Evolutionary conservation across 1,140 invertebrate genomes (phyloP).

Genomic region (Drosophila guanche): DNA sequence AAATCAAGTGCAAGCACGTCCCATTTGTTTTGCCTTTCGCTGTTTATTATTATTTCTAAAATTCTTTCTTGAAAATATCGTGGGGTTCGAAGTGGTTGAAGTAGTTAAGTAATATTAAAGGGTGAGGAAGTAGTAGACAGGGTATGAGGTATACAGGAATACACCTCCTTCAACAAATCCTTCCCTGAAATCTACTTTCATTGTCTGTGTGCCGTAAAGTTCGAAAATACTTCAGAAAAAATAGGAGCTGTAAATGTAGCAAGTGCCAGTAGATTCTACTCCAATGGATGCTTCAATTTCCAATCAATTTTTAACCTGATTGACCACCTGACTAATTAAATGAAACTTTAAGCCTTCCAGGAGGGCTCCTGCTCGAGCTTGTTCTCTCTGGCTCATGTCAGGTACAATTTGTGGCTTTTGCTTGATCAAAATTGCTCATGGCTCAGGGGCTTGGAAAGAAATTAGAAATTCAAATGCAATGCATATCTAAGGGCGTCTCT

Average conservation of each 20-base stretch:
- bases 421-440: slow-evolving; percentile 14
- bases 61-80: too few relatives aligned
- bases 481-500: slow-evolving; percentile 46
- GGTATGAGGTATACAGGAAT: neutral
- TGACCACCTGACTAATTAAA: neutral
- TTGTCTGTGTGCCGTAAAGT: too few relatives aligned
- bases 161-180: too few relatives aligned
- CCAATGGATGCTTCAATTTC: too few relatives aligned
- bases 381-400: too few relatives aligned
- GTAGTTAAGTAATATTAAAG: neutral
- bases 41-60: slow-evolving; percentile 18
- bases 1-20: slow-evolving; percentile 61
- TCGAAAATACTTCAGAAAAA: too few relatives aligned
- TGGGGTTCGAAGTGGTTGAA: too few relatives aligned
- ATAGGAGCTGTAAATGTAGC: too few relatives aligned
- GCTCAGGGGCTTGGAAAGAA: slow-evolving; percentile 32
- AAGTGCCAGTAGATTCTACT: too few relatives aligned
- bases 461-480: slow-evolving; percentile 61
- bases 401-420: slow-evolving; percentile 14
- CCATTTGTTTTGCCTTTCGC: slow-evolving; percentile 13
- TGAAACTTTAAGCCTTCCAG: neutral
- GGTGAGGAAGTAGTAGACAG: slow-evolving; percentile 19
- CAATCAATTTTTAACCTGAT: too few relatives aligned
- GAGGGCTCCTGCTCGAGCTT: too few relatives aligned
- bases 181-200: too few relatives aligned